A percentile compares a stretch with the other conserved stretches of the same genome.
phyloP scores from a whole-genome alignment of 2,113 vertebrate genomes.

The Hydrolagus affinis region DNA sequence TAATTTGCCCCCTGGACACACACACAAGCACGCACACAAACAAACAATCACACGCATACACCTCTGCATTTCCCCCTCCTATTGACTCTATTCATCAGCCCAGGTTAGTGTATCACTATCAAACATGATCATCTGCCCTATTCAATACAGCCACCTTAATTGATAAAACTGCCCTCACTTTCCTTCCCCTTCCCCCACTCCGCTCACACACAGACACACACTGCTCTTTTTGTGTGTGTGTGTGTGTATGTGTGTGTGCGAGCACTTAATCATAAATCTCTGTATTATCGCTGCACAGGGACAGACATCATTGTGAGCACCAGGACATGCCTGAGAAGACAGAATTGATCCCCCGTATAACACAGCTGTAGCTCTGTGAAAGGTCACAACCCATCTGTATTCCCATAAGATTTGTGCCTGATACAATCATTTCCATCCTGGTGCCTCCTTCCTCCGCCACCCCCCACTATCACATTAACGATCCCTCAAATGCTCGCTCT shows the following conservation, averaged over 20 bases:
- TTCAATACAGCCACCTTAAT: constrained; percentile 40
- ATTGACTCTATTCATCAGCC: constrained; percentile 34
- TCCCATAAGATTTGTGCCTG: constrained; percentile 30
- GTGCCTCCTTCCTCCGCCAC: background rate
- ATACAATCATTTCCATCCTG: constrained; percentile 18
- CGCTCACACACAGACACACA: too few relatives aligned
- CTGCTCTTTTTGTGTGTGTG: constrained; percentile 30
- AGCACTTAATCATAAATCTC: constrained; percentile 33
- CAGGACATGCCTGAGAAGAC: constrained; percentile 30
- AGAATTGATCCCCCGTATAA: constrained; percentile 29
- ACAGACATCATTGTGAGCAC: constrained; percentile 31
- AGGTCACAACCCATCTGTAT: constrained; percentile 30
- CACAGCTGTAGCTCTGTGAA: constrained; percentile 30
- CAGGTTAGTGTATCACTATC: constrained; percentile 43
- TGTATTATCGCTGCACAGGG: constrained; percentile 31
- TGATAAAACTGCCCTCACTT: constrained; percentile 27
- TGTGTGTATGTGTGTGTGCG: constrained; percentile 27
- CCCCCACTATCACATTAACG: background rate
- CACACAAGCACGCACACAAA: constrained; percentile 37
- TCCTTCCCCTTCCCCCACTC: constrained; percentile 5
- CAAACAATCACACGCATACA: constrained; percentile 38
- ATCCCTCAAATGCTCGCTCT: constrained; percentile 16
- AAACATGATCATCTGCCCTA: constrained; percentile 38
- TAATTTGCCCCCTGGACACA: constrained; percentile 38
- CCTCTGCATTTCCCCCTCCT: background rate